Conservation (phyloP, 2,888 invertebrate species). For the Hecatera dysodea region DNA sequence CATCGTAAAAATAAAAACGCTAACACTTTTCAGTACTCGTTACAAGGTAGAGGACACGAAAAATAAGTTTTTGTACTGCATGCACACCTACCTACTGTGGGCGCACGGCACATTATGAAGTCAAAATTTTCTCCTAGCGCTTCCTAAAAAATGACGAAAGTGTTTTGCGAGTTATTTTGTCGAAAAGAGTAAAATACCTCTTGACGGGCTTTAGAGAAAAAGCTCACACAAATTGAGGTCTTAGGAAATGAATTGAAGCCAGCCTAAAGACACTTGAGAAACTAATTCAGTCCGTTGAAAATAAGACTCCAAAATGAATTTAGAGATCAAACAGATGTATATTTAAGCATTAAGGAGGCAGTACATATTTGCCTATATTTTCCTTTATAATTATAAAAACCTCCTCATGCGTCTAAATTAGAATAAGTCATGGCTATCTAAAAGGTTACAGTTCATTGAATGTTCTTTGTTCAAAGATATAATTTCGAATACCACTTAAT, state of each 20-base stretch:
- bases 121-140: conserved; percentile 2
- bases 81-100: neutral
- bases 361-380: neutral
- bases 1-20: conserved; percentile 16
- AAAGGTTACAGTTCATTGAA: conserved; percentile 8
- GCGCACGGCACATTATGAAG: conserved; percentile 7
- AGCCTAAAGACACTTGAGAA: neutral
- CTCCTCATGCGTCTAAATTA: neutral
- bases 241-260: too few relatives aligned
- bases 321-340: neutral
- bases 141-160: neutral
- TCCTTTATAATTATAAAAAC: neutral
- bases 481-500: neutral
- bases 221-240: neutral
- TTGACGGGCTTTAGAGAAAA: neutral
- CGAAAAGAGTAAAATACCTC: neutral
- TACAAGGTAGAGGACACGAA: neutral
- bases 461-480: neutral
- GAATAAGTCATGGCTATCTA: neutral
- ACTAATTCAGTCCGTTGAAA: neutral
- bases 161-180: neutral
- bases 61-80: neutral
- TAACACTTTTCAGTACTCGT: conserved; percentile 16
- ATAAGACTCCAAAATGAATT: neutral
- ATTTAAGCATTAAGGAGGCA: neutral